These are phyloP conservation scores for Anas platyrhynchos DNA, from an alignment of 2,113 vertebrate species.

Conservation along the genomic window DNA sequence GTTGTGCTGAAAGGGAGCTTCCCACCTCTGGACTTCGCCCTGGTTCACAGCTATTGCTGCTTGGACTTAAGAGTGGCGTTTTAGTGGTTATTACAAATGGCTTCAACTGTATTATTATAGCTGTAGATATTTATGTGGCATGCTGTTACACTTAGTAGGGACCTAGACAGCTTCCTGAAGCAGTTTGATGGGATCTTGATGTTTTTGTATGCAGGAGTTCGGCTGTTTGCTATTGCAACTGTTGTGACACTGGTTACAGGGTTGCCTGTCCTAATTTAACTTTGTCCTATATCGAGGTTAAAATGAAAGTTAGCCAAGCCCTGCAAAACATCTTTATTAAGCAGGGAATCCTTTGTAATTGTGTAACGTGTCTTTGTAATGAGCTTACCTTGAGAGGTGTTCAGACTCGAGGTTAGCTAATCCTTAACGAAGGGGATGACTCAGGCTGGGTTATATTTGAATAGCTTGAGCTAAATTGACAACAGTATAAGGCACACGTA, in stretches of 20 bases:
- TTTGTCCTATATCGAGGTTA: not conserved
- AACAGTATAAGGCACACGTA: not conserved
- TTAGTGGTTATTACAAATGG: not conserved
- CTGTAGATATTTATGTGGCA: not conserved
- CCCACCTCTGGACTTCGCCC: not conserved
- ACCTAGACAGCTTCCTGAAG: not conserved
- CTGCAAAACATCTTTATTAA: not conserved
- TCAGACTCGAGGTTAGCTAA: not conserved
- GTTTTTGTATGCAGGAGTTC: not conserved
- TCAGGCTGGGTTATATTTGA: not conserved
- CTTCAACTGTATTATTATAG: not conserved
- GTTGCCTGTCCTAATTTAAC: not conserved
- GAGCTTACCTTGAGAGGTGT: not conserved
- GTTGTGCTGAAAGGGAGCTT: not conserved
- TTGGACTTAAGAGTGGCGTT: not conserved
- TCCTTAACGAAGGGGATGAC: not conserved
- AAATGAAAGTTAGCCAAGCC: not conserved
- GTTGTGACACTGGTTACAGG: not conserved
- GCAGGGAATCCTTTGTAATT: not conserved
- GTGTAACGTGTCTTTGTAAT: not conserved
- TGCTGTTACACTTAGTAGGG: not conserved
- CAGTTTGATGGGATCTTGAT: not conserved
- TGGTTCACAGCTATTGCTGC: not conserved
- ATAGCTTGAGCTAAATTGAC: not conserved
- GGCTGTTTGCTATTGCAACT: not conserved